A percentile compares a stretch with the other conserved stretches of the same genome.
Evolutionary conservation across 1,140 invertebrate genomes (phyloP).

Genomic region (Zaprionus vittiger): DNA sequence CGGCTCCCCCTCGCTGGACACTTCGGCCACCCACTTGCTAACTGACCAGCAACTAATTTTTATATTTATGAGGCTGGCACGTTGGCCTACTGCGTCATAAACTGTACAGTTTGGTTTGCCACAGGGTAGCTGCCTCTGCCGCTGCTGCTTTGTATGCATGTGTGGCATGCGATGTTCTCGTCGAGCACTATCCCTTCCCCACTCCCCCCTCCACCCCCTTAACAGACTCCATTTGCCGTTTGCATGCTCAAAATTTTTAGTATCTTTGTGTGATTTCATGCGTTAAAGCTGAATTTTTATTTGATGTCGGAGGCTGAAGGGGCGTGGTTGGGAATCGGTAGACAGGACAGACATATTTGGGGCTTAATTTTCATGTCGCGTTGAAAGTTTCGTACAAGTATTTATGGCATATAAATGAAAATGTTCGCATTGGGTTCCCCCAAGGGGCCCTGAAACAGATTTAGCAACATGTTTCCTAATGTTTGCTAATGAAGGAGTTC

Average conservation of each 20-base stretch:
- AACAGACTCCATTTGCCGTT: conserved; percentile 60
- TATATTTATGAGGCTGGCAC: conserved; percentile 74
- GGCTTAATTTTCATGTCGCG: conserved; percentile 78
- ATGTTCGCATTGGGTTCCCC: conserved; percentile 41
- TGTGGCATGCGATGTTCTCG: conserved; percentile 38
- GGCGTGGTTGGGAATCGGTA: background rate
- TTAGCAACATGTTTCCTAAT: conserved; percentile 49
- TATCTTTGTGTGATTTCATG: conserved; percentile 82
- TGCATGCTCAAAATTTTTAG: conserved; percentile 78
- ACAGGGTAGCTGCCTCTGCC: conserved; percentile 31
- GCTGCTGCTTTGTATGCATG: conserved; percentile 64
- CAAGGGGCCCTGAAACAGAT: background rate
- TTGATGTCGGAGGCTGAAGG: conserved; percentile 36
- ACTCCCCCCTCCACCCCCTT: background rate
- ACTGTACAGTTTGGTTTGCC: conserved; percentile 68
- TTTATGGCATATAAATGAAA: conserved; percentile 81
- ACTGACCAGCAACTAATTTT: conserved; percentile 82
- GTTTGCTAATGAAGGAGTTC: conserved; percentile 78
- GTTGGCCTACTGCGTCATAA: conserved; percentile 80
- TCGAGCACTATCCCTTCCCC: conserved; percentile 54
- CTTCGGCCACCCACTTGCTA: conserved; percentile 64
- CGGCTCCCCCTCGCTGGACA: background rate
- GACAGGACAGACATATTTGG: conserved; percentile 15
- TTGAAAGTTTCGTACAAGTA: conserved; percentile 75
- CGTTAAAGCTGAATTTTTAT: conserved; percentile 81